Conservation (phyloP, 1,140 invertebrate genomes). For the Drosophila sp. region DNA sequence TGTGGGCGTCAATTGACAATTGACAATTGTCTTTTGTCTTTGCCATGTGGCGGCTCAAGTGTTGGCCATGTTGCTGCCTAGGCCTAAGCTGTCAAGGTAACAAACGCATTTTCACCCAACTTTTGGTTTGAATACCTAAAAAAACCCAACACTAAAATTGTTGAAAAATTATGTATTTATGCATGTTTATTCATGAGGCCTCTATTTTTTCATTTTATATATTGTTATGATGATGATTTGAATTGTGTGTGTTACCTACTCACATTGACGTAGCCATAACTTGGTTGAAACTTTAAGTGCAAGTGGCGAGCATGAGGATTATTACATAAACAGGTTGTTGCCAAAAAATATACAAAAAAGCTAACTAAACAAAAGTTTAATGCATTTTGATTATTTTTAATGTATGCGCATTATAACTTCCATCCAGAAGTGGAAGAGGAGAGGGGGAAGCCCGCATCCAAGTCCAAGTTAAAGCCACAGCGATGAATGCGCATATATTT, state of each 20-base stretch:
- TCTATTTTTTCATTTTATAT: conserved; percentile 38
- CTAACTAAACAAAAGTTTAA: conserved; percentile 75
- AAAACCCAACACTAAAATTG: conserved; percentile 27
- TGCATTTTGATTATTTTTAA: conserved; percentile 80
- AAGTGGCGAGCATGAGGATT: conserved; percentile 16
- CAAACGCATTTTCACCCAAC: conserved; percentile 26
- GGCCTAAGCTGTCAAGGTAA: conserved; percentile 57
- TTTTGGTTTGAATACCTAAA: not conserved
- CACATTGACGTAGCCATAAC: conserved; percentile 38
- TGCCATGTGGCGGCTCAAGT: conserved; percentile 43
- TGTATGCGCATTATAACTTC: conserved; percentile 64
- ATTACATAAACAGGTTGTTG: conserved; percentile 46
- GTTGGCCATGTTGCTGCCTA: conserved; percentile 37
- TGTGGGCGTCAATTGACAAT: conserved; percentile 69
- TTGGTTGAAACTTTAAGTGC: conserved; percentile 36
- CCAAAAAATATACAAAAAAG: conserved; percentile 18
- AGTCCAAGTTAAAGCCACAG: not conserved
- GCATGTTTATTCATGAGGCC: conserved; percentile 73
- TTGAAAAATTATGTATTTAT: conserved; percentile 55
- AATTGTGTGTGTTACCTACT: conserved; percentile 44
- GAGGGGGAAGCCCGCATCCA: not conserved
- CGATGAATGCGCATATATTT: conserved; percentile 68
- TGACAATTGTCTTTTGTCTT: conserved; percentile 59
- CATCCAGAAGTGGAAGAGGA: not conserved
- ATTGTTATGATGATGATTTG: conserved; percentile 26